phyloP scores from a whole-genome alignment of 2,888 invertebrate species.

The Drosophila rellima region DNA sequence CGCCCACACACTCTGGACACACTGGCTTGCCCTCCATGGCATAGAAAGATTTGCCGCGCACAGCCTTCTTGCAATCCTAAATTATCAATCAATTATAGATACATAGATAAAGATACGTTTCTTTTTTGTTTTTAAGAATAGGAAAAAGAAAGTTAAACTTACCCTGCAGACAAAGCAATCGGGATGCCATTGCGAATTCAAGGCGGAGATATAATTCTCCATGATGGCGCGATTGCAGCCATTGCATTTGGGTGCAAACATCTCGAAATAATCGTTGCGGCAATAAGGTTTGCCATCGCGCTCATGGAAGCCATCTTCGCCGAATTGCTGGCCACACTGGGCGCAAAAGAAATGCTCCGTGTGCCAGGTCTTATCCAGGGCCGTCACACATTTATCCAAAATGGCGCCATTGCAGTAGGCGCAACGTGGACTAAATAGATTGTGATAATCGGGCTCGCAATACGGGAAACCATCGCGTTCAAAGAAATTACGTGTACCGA shows the following conservation, averaged over 20 bases:
- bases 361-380: slow-evolving; percentile 99
- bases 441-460: slow-evolving; percentile 99
- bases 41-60: slow-evolving; percentile 98
- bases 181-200: slow-evolving; percentile 99
- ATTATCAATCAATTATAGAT: slow-evolving; percentile 50
- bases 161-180: slow-evolving; percentile 99
- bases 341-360: slow-evolving; percentile 99
- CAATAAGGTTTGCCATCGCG: slow-evolving; percentile 98
- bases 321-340: slow-evolving; percentile 98
- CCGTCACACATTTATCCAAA: slow-evolving; percentile 99
- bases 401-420: slow-evolving; percentile 99
- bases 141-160: slow-evolving; percentile 85
- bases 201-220: slow-evolving; percentile 99
- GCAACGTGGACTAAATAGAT: slow-evolving; percentile 98
- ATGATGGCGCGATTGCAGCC: slow-evolving; percentile 98
- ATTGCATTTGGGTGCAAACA: slow-evolving; percentile 99
- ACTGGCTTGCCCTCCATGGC: slow-evolving; percentile 98
- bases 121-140: slow-evolving; percentile 48
- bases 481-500: slow-evolving; percentile 99
- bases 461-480: slow-evolving; percentile 98
- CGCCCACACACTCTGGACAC: slow-evolving; percentile 96
- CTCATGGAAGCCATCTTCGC: slow-evolving; percentile 99
- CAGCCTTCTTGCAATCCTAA: slow-evolving; percentile 97
- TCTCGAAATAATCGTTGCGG: slow-evolving; percentile 97
- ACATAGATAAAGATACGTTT: slow-evolving; percentile 9